Evolutionary conservation across 2,888 invertebrate genomes (phyloP).

Genomic region (Stramonita haemastoma): DNA sequence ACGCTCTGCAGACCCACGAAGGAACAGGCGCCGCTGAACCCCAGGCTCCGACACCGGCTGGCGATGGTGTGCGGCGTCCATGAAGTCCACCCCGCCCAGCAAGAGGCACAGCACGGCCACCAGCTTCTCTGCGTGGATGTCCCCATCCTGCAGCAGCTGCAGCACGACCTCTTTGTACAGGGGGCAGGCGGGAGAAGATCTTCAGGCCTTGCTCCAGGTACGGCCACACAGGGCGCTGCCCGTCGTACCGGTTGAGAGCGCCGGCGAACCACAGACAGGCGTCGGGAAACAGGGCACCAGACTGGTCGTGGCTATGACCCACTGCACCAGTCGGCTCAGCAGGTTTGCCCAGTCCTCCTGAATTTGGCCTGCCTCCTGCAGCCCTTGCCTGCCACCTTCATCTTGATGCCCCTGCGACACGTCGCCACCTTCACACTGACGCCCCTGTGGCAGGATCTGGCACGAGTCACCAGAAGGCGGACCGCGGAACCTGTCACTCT

Average conservation of each 20-base stretch:
- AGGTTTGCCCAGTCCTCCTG: neutral
- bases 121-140: neutral
- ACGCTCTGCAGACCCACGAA: neutral
- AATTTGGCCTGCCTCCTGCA: neutral
- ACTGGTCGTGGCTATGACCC: neutral
- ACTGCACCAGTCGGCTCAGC: too few species aligned
- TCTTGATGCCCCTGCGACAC: neutral
- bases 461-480: neutral
- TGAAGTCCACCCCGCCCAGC: neutral
- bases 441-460: neutral
- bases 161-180: neutral
- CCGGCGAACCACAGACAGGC: neutral
- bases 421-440: neutral
- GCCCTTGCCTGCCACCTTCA: neutral
- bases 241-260: neutral
- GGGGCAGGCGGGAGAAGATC: constrained; percentile 13
- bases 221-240: neutral
- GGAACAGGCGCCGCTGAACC: neutral
- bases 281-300: neutral
- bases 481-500: neutral
- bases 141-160: neutral
- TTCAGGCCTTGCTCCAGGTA: neutral
- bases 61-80: neutral
- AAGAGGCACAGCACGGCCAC: neutral
- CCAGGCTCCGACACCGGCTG: neutral